These are phyloP conservation scores for Phengaris alcon DNA, from an alignment of 2,888 invertebrate species.

Conservation along the genomic window DNA sequence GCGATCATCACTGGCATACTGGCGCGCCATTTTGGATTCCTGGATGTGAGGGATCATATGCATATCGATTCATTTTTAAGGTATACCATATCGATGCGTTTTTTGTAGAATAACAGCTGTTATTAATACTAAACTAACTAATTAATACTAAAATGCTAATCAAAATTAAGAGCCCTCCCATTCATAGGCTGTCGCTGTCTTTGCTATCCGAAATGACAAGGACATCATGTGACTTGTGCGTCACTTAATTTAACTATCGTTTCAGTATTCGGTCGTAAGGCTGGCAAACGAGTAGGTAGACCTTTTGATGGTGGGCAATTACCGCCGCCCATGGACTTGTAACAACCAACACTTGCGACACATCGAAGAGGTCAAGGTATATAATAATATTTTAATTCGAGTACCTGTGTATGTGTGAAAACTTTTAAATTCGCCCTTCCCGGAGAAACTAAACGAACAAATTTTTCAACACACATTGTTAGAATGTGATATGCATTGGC, in stretches of 20 bases:
- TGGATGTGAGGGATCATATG: conserved; percentile 62
- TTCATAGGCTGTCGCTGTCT: too few relatives aligned
- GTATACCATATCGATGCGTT: conserved; percentile 42
- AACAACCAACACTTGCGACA: background rate
- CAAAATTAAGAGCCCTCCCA: too few relatives aligned
- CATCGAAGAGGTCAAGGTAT: background rate
- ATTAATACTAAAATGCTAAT: too few relatives aligned
- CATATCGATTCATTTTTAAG: conserved; percentile 63
- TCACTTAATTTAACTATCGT: too few relatives aligned
- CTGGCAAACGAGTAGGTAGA: too few relatives aligned
- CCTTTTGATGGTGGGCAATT: background rate
- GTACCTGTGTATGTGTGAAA: background rate
- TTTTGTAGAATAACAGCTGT: background rate
- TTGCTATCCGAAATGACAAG: too few relatives aligned
- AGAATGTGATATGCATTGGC: conserved; percentile 18
- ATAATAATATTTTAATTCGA: background rate
- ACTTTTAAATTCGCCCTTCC: background rate
- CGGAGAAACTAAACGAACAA: background rate
- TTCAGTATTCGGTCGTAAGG: too few relatives aligned
- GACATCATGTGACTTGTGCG: too few relatives aligned
- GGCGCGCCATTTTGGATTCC: conserved; percentile 57
- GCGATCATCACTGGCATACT: conserved; percentile 63
- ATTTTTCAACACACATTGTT: conserved; percentile 7
- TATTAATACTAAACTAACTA: too few relatives aligned
- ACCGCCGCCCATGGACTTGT: background rate